Evolutionary conservation across 2,113 vertebrate species (phyloP), one percentile per base, ranked within the genome.

Genomic region (Caranx ignobilis): DNA sequence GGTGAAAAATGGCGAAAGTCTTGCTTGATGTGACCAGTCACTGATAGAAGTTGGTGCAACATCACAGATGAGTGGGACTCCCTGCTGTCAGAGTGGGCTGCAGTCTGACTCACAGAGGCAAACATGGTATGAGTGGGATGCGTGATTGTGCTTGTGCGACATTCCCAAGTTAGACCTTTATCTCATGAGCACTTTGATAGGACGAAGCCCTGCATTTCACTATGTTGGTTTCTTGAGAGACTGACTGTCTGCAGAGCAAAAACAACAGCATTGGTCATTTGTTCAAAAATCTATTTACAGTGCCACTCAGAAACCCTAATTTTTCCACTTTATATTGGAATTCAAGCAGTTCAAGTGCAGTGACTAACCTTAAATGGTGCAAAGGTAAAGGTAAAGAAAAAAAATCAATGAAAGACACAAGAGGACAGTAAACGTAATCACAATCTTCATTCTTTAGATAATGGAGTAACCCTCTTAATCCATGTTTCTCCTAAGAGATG

Each of bases 61-160:
- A 75, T n/a, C 18, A 15, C 47, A 59, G 67, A 47, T 81, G 61
- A 77, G 34, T 21, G 21, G 21, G 79, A 84, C 35, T 50, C 48
- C 73, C 50, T 69, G 79, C 71, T 77, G 70, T 3, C 1, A 18
- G n/a, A 81, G 84, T 87, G 84, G 86, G 84, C 61, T 50, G 61
- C 72, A 70, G 55, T 31, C 61, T 85, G 83, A 85, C 73, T 90
- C 80, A 87, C 65, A 70, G 60, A 77, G 34, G 37, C 11, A 73
- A 65, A 74, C 60, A 12, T 65, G 62, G 47, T 19, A 48, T 71
- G 41, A 76, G 56, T 84, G n/a, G 45, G 41, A 50, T 61, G 79
- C 74, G 76, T 74, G 63, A 56, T 50, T 39, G 59, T 37, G 26
- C 48, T 59, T 68, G 52, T 62, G 67, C 48, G 21, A 79, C 50